Evolutionary conservation across 35 echinoderm and acorn worm genomes (phyloP).

Genomic region (Apostichopus parvimensis): DNA sequence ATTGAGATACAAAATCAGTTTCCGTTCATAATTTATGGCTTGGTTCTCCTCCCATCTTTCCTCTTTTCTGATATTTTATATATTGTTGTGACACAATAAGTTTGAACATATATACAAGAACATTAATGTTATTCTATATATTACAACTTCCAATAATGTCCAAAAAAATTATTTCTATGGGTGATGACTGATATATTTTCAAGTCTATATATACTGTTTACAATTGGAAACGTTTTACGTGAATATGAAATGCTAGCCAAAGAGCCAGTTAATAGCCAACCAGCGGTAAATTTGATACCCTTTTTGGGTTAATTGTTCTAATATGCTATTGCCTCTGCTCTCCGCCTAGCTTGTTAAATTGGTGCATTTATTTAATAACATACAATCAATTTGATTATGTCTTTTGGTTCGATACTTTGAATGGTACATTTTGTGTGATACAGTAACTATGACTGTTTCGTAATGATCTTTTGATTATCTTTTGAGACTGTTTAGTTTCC

Average conservation of each 20-base stretch:
- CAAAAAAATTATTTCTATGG: not conserved
- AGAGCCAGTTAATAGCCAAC: not conserved
- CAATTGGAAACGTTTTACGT: not conserved
- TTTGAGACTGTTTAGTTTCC: not conserved
- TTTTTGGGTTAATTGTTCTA: constrained; percentile 41
- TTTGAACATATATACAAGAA: not conserved
- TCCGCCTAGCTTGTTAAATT: constrained; percentile 29
- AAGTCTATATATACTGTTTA: not conserved
- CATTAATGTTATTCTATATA: not conserved
- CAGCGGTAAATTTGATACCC: constrained; percentile 45
- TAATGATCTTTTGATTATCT: constrained; percentile 42
- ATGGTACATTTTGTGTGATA: not conserved
- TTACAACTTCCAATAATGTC: too few relatives aligned
- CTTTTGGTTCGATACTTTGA: constrained; percentile 21
- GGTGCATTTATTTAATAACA: constrained; percentile 28
- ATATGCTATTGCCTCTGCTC: constrained; percentile 27
- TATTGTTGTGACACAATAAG: not conserved
- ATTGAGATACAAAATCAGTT: not conserved
- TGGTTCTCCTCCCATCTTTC: not conserved
- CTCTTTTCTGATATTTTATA: not conserved
- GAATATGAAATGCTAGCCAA: not conserved
- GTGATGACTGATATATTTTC: not conserved
- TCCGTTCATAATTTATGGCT: not conserved
- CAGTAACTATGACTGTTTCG: constrained; percentile 7
- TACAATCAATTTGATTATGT: constrained; percentile 20